Percentiles rank a stretch among this genome's conserved stretches.
phyloP scores from a whole-genome alignment of 2,113 vertebrate species.

The Holacanthus passer region DNA sequence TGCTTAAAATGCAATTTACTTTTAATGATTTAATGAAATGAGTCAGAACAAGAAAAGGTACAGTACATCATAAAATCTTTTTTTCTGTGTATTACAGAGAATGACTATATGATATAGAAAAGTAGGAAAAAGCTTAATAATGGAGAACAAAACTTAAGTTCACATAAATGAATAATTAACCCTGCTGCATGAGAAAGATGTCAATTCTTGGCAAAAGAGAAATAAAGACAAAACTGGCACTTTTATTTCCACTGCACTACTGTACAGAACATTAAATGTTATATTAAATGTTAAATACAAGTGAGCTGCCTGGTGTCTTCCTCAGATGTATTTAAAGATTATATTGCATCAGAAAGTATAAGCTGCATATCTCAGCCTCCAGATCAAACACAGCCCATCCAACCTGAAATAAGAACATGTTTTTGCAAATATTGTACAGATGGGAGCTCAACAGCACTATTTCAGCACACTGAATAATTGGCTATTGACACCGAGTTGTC shows the following conservation, averaged over 20 bases:
- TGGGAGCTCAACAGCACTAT: constrained; percentile 46
- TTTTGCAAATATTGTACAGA: constrained; percentile 55
- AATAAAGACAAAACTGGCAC: constrained; percentile 21
- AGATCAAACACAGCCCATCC: constrained; percentile 54
- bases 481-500: constrained; percentile 58
- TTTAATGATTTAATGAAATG: constrained; percentile 75
- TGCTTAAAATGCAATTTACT: constrained; percentile 57
- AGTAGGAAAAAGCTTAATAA: constrained; percentile 44
- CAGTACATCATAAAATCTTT: constrained; percentile 61
- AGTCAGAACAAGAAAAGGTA: constrained; percentile 47
- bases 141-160: constrained; percentile 20
- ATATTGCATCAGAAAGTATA: constrained; percentile 25
- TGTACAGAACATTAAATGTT: constrained; percentile 21
- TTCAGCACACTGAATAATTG: constrained; percentile 58
- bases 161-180: constrained; percentile 22
- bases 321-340: constrained; percentile 19
- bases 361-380: constrained; percentile 37
- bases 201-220: constrained; percentile 5
- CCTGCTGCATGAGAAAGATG: constrained; percentile 5
- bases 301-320: neutral
- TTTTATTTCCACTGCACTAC: constrained; percentile 1
- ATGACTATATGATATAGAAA: constrained; percentile 47
- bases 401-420: constrained; percentile 53
- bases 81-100: constrained; percentile 60
- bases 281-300: constrained; percentile 51